Conservation (phyloP, 2,113 vertebrate genomes). For the Pseudorasbora parva region DNA sequence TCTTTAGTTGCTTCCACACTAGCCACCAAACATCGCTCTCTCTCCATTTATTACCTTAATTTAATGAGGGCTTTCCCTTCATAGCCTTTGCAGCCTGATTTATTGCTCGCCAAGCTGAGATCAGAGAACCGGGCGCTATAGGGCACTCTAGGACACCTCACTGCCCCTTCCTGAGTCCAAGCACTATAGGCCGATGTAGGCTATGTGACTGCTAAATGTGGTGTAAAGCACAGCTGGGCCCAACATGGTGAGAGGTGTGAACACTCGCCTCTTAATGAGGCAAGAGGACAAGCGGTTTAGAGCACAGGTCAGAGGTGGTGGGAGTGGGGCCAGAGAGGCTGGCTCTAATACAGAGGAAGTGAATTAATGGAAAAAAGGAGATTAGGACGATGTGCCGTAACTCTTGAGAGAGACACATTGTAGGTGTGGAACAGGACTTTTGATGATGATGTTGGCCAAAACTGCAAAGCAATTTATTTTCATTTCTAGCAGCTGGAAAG, state of each 20-base stretch:
- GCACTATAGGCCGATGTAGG: constrained; percentile 32
- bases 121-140: constrained; percentile 68
- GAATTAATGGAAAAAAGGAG: constrained; percentile 66
- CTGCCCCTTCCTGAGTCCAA: constrained; percentile 68
- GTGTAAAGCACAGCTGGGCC: constrained; percentile 69
- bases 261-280: constrained; percentile 72
- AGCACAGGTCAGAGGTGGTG: constrained; percentile 67
- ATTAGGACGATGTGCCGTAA: constrained; percentile 59
- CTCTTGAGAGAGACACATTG: constrained; percentile 27
- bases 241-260: constrained; percentile 79
- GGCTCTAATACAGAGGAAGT: constrained; percentile 65
- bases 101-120: constrained; percentile 68
- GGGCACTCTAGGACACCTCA: constrained; percentile 38
- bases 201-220: neutral
- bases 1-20: neutral
- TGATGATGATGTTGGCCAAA: constrained; percentile 27
- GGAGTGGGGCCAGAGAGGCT: constrained; percentile 63
- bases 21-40: constrained; percentile 23
- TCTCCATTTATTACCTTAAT: constrained; percentile 66
- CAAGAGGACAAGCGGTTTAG: constrained; percentile 70
- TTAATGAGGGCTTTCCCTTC: constrained; percentile 74
- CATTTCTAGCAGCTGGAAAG: constrained; percentile 5
- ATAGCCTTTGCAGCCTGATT: constrained; percentile 72
- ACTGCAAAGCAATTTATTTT: constrained; percentile 28
- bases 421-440: constrained; percentile 23